These are phyloP conservation scores for Piprites chloris DNA, from an alignment of 2,113 vertebrate species.

Conservation along the genomic window DNA sequence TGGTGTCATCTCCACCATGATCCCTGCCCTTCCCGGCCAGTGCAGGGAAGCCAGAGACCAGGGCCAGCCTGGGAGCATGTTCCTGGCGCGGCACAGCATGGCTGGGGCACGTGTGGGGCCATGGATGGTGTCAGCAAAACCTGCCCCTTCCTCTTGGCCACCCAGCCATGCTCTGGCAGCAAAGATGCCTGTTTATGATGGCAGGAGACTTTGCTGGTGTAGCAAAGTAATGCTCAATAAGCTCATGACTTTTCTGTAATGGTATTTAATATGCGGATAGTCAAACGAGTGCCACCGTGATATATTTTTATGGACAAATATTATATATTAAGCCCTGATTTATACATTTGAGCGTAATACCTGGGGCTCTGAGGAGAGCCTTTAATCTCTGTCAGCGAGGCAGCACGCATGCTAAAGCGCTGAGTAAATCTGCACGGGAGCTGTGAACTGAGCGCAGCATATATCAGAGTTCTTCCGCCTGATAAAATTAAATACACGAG, in stretches of 20 bases:
- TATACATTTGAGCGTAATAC: constrained; percentile 56
- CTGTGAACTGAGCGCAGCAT: not conserved
- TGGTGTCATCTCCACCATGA: not conserved
- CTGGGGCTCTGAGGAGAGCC: constrained; percentile 51
- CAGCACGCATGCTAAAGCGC: constrained; percentile 34
- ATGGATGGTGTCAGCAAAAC: not conserved
- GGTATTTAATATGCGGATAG: constrained; percentile 57
- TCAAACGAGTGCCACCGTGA: constrained; percentile 31
- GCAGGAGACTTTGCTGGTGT: not conserved
- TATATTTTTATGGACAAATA: constrained; percentile 62
- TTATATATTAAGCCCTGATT: constrained; percentile 62
- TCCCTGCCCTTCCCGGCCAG: not conserved
- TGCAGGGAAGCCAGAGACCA: not conserved
- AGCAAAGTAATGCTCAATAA: constrained; percentile 37
- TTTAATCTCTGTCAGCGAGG: constrained; percentile 64
- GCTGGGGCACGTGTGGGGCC: not conserved
- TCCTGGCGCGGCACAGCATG: fast-evolving
- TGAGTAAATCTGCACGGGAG: constrained; percentile 46
- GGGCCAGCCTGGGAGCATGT: not conserved
- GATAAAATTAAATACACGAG: constrained; percentile 30
- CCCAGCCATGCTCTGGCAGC: not conserved
- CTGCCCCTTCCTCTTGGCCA: not conserved
- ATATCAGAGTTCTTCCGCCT: constrained; percentile 6
- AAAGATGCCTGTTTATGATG: not conserved
- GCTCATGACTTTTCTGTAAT: not conserved